These are phyloP conservation scores for Notarius lentiginosus DNA, from an alignment of 2,113 vertebrate genomes.

Conservation along the genomic window DNA sequence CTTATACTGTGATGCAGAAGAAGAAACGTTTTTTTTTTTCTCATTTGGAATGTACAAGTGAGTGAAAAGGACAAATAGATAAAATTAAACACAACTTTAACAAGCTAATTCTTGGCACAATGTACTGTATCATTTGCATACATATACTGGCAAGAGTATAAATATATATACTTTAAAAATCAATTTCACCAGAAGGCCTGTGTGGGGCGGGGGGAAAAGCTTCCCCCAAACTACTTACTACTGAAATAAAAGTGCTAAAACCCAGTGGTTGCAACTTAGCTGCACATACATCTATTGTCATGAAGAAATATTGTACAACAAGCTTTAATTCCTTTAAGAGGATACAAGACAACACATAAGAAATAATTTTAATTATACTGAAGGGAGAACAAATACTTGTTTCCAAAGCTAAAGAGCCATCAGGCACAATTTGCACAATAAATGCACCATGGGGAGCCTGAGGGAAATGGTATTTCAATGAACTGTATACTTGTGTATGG, in stretches of 20 bases:
- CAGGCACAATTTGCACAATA: conserved; percentile 18
- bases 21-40: conserved; percentile 32
- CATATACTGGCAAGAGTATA: conserved; percentile 52
- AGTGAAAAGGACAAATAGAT: conserved; percentile 45
- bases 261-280: conserved; percentile 27
- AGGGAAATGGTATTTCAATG: too few species aligned
- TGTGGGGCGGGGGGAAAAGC: conserved; percentile 7
- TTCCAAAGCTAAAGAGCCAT: conserved; percentile 29
- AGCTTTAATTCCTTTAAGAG: conserved; percentile 42
- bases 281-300: conserved; percentile 50
- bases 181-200: conserved; percentile 35
- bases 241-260: conserved; percentile 44
- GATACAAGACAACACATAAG: conserved; percentile 43
- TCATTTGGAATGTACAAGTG: conserved; percentile 38
- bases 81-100: conserved; percentile 46
- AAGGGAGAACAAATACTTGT: conserved; percentile 39
- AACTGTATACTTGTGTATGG: too few species aligned
- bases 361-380: conserved; percentile 38
- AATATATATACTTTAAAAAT: conserved; percentile 41
- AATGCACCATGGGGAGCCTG: too few species aligned
- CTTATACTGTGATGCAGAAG: conserved; percentile 42
- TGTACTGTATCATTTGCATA: conserved; percentile 54
- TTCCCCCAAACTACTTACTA: conserved; percentile 28
- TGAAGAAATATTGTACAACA: conserved; percentile 47
- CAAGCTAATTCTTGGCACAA: conserved; percentile 56